Base-by-base conservation (phyloP, 2,888 invertebrate genomes). In the Opisthograptis luteolata region DNA sequence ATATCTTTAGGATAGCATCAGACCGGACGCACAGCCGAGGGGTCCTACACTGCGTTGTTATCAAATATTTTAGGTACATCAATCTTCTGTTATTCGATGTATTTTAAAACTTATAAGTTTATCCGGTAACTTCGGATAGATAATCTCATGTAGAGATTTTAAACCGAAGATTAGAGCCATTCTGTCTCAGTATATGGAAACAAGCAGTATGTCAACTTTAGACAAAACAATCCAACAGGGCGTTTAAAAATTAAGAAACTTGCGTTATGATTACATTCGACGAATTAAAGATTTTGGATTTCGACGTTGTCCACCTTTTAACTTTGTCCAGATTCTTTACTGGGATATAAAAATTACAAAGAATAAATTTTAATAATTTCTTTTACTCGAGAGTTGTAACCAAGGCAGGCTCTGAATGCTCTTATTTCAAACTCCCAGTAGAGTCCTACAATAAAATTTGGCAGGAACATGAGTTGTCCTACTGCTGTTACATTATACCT, bases 91-190 rank as follows among this genome's bases (percentile, higher is more conserved):
- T 41, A 37, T 17, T 20, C 40, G 8, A 49, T 27, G 37, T 19
- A 43, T 42, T 36, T 34, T 37, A 35, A 35, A 43, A 49, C 30
- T 42, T 42, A 43, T 44, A 34, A 32, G 46, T 17, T 42, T 37
- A 49, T 42, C 48, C 41, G 36, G 13, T 10, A 15, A 27, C 37
- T 49, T 39, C 28, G 43, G 49, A 27, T 49, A n/a, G n/a, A n/a
- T 43, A 43, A 39, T 43, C 39, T 30, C 22, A 39, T 39, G 39
- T 42, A 49, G 28, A 36, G 36, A 49, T 42, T 49, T 43, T 41
- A 39, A 49, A 39, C 43, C 49, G 14, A 9, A 39, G 49, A 49
- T 49, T 49, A 49, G 22, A 20, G 36, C 36, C 37, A n/a, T 39
- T 27, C 32, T 7, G 7, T 6, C 14, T 8, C 12, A 4, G 8